phyloP scores from a whole-genome alignment of 2,797 vertebrate species.

The Poecilia gillii region DNA sequence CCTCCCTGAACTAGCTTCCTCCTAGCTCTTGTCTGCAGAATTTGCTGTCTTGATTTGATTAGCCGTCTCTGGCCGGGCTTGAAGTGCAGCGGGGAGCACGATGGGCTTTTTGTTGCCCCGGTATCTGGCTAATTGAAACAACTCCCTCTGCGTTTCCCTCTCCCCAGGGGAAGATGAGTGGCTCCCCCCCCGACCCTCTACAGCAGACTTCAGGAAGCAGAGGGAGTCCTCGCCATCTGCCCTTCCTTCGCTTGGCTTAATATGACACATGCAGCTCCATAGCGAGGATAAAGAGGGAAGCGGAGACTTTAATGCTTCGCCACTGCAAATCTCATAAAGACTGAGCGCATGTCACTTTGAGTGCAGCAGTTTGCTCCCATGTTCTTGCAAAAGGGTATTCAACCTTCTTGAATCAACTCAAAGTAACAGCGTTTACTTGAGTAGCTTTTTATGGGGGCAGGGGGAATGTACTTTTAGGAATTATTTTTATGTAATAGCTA shows the following conservation, averaged over 20 bases:
- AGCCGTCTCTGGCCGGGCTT: slow-evolving; percentile 43
- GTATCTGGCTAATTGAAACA: slow-evolving; percentile 75
- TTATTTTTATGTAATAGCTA: too few relatives aligned
- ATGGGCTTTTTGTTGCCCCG: slow-evolving; percentile 58
- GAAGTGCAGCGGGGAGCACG: slow-evolving; percentile 54
- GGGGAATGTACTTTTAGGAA: too few relatives aligned
- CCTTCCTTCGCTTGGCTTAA: slow-evolving; percentile 29
- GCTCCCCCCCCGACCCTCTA: background rate
- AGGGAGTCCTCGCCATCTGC: slow-evolving; percentile 49
- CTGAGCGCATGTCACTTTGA: background rate
- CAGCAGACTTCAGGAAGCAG: slow-evolving; percentile 38
- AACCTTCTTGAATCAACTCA: background rate
- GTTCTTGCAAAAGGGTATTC: background rate
- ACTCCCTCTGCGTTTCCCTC: slow-evolving; percentile 59
- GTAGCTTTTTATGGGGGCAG: too few relatives aligned
- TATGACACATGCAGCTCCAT: slow-evolving; percentile 36
- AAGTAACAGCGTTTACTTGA: too few relatives aligned
- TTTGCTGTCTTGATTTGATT: slow-evolving; percentile 67
- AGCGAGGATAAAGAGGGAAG: slow-evolving; percentile 6
- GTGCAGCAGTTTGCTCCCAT: background rate
- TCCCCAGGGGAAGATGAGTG: slow-evolving; percentile 58
- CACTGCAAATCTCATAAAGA: background rate
- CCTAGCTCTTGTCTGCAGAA: slow-evolving; percentile 48
- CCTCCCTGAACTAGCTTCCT: slow-evolving; percentile 30
- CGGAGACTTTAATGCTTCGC: slow-evolving; percentile 14